These are phyloP conservation scores for Diceros bicornis DNA, from an alignment of 2,797 vertebrate genomes.

Conservation along the genomic window DNA sequence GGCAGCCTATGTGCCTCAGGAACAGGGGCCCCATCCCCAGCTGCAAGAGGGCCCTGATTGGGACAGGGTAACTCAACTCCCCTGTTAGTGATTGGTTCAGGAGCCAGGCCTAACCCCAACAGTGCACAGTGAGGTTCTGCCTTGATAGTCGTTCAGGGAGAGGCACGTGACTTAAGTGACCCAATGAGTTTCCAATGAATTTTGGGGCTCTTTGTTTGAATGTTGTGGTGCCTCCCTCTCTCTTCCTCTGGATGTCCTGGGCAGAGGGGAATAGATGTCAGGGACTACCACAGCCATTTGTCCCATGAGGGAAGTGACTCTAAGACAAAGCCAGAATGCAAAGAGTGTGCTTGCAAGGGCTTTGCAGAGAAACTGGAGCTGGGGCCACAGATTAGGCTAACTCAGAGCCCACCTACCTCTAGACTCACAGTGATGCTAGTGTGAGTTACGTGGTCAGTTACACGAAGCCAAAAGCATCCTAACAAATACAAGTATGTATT, in stretches of 20 bases:
- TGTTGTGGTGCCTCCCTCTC: too few relatives aligned
- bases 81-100: background rate
- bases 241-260: background rate
- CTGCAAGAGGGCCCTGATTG: background rate
- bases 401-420: background rate
- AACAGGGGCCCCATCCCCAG: too few relatives aligned
- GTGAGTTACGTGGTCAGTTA: background rate
- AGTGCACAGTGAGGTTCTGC: accelerated
- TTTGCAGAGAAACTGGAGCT: background rate
- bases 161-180: background rate
- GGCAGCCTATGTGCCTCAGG: background rate
- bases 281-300: background rate
- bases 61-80: background rate
- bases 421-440: background rate
- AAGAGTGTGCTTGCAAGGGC: too few relatives aligned
- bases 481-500: background rate
- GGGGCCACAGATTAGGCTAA: background rate
- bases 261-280: background rate
- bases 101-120: background rate
- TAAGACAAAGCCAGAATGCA: background rate
- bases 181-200: background rate
- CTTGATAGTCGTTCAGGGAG: background rate
- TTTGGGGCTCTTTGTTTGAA: background rate
- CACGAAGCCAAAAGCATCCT: background rate
- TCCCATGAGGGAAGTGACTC: background rate